phyloP scores from a whole-genome alignment of 2,888 invertebrate species.

The Mimachlamys varia region DNA sequence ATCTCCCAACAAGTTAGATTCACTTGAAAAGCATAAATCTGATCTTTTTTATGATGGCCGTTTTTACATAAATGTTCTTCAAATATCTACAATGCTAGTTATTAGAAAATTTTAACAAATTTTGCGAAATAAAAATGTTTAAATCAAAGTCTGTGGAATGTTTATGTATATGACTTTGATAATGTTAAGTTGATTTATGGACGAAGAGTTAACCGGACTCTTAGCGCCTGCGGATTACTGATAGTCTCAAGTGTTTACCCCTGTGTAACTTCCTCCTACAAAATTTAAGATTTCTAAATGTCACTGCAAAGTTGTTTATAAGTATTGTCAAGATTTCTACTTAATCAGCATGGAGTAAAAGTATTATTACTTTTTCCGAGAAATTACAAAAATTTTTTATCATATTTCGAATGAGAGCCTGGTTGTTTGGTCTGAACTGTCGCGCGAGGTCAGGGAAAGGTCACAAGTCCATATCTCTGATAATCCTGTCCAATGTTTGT shows the following conservation, averaged over 20 bases:
- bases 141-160: not conserved
- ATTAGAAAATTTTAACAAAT: not conserved
- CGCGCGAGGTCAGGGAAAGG: not conserved
- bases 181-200: not conserved
- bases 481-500: conserved; percentile 4
- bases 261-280: conserved; percentile 4
- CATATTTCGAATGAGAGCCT: not conserved
- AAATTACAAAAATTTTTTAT: not conserved
- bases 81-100: too few species aligned
- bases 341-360: not conserved
- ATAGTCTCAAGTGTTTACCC: not conserved
- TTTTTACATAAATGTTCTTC: too few species aligned
- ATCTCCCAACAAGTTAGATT: not conserved
- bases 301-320: not conserved
- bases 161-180: not conserved
- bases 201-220: not conserved
- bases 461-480: not conserved
- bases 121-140: not conserved
- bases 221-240: not conserved
- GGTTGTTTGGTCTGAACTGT: not conserved
- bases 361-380: too few species aligned
- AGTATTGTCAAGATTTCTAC: not conserved
- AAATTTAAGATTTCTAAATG: not conserved
- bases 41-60: not conserved
- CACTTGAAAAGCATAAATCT: not conserved